Base-by-base conservation (phyloP, 1,140 invertebrate genomes). In the Pseudomyrmex cubaensis region DNA sequence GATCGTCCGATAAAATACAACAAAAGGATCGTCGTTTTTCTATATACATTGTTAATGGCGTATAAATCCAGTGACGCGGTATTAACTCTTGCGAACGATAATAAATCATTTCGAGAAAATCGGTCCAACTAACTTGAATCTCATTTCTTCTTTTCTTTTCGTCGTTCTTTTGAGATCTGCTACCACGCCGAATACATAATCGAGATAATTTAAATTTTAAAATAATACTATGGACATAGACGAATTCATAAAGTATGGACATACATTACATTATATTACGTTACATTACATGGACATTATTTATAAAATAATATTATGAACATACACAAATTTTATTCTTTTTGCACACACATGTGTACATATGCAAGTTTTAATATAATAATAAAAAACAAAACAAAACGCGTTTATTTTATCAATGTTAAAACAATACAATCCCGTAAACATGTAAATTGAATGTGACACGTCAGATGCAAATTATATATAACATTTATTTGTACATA, bases 51-150 rank as follows among this genome's bases (percentile, higher is more conserved):
- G 35, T 35, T 35, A 35, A 35, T 35, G 5, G 25, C 44, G 3
- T 54, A 48, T 0, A 82, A 82, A 82, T 74, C 25, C 20, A 54
- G 54, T 9, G 59, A 72, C 22, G 50, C 7, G 67, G 35, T 35
- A 75, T 35, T 82, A 48, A 17, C 48, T 56, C 25, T 82, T 75
- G 13, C 75, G 25, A 1, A 63, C 52, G 48, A 8, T 82, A 82
- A 82, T 82, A 74, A 82, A 72, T 82, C 48, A 64, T 82, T 74
- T 35, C 13, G 9, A 56, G 7, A 12, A 62, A 63, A 74, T 82
- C 46, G 76, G 17, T 12, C 0, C 5, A 74, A 82, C 56, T 52
- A 35, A 62, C 17, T 25, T 20, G 64, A 12, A 2, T 70, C 4
- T 50, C 20, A n/a, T 50, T 50, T 77, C 8, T 44, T 46, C 20